These are phyloP conservation scores for Melanotaenia parkinsoni DNA, from an alignment of 2,797 vertebrate genomes.

Conservation along the genomic window DNA sequence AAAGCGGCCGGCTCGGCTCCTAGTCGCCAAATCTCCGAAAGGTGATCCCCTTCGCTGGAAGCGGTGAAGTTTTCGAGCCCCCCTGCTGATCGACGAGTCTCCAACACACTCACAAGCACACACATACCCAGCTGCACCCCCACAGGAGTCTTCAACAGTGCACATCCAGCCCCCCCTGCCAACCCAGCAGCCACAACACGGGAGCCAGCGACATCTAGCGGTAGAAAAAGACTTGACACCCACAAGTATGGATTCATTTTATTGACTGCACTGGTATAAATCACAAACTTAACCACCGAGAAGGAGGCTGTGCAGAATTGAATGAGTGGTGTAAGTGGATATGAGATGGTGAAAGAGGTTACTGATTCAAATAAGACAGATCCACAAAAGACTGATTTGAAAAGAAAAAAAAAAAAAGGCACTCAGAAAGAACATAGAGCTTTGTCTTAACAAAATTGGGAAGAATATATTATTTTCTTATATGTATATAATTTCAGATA, in stretches of 20 bases:
- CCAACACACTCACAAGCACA: constrained; percentile 35
- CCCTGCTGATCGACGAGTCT: constrained; percentile 52
- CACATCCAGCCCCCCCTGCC: constrained; percentile 50
- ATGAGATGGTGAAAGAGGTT: neutral
- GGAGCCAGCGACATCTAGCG: constrained; percentile 49
- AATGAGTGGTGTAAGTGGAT: neutral
- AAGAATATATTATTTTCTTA: too few species aligned
- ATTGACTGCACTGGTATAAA: neutral
- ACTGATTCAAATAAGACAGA: neutral
- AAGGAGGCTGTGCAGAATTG: too few species aligned
- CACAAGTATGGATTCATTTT: neutral
- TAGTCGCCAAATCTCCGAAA: constrained; percentile 3
- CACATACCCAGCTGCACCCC: constrained; percentile 40
- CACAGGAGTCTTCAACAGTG: constrained; percentile 46
- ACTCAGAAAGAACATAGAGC: too few species aligned
- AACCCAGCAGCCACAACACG: constrained; percentile 13
- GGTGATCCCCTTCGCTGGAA: constrained; percentile 31
- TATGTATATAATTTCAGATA: too few species aligned
- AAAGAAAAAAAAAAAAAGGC: neutral
- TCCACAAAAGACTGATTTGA: neutral
- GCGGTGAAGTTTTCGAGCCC: constrained; percentile 77
- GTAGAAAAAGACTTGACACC: neutral
- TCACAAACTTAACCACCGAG: neutral
- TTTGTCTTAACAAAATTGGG: too few species aligned
- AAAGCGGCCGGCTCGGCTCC: constrained; percentile 34